A percentile compares a stretch with the other conserved stretches of the same genome.
These are phyloP conservation scores for Formica selysi DNA, from an alignment of 1,140 invertebrate species.

Conservation along the genomic window DNA sequence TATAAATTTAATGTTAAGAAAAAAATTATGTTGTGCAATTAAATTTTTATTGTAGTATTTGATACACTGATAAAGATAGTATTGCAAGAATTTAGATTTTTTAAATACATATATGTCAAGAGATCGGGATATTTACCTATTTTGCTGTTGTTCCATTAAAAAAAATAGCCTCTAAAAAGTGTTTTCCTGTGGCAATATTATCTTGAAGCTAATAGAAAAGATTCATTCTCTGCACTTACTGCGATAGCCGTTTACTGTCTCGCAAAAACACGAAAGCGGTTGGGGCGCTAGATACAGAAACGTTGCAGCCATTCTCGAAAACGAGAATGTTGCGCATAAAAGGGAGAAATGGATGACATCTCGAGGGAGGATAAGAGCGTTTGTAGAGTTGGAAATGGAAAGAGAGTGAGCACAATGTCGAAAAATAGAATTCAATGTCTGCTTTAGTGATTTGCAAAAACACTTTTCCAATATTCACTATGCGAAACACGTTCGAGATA, in stretches of 20 bases:
- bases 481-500: constrained; percentile 18
- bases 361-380: constrained; percentile 56
- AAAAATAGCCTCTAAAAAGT: constrained; percentile 15
- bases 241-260: constrained; percentile 54
- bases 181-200: not conserved
- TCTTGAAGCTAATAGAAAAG: constrained; percentile 49
- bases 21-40: not conserved
- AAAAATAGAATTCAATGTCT: constrained; percentile 57
- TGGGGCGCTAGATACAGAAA: constrained; percentile 44
- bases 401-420: constrained; percentile 40
- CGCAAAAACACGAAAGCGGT: constrained; percentile 49
- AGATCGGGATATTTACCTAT: not conserved
- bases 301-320: constrained; percentile 56
- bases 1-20: not conserved
- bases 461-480: constrained; percentile 53
- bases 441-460: constrained; percentile 63
- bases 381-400: constrained; percentile 56
- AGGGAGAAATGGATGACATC: constrained; percentile 61
- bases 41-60: not conserved
- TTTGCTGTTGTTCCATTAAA: not conserved
- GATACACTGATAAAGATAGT: not conserved
- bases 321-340: constrained; percentile 60
- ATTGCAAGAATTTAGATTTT: not conserved
- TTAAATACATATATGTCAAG: not conserved
- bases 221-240: constrained; percentile 52